Evolutionary conservation across 2,113 vertebrate genomes (phyloP), one percentile per base, ranked within the genome.

Genomic region (Brachyhypopomus gauderio): DNA sequence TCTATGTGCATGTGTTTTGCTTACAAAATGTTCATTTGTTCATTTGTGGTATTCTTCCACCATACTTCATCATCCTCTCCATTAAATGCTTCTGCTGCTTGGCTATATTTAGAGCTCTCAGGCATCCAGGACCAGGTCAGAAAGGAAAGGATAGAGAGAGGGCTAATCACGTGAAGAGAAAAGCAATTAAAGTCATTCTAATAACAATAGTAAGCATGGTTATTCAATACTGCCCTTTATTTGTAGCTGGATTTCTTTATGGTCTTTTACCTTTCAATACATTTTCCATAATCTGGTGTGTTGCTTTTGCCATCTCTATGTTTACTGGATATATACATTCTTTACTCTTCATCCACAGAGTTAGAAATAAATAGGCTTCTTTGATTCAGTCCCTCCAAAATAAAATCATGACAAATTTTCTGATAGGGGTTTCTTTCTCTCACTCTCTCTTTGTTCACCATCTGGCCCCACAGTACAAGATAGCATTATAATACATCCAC

Each of bases 41-140:
- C 5, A 30, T 38, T 34, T 80, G 58, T 60, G 30, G 80, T 9
- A 20, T 62, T 27, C 19, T 84, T 19, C 16, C 74, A 52, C 56
- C 71, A 30, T 84, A 63, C 5, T 30, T 7, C 0, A 0, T 72
- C 48, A 45, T 80, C 20, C 58, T 84, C 14, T 80, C 1, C 11
- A 45, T 80, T 19, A 62, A 80, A 27, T 19, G 80, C 59, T 80
- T 84, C 23, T 84, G 71, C 72, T 84, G 77, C 22, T 0, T 80
- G 6, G 5, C 72, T 27, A 67, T 76, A 60, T 56, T 79, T 38
- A 71, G 58, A 62, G 72, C 66, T 56, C 73, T 84, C 22, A 75
- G 69, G 55, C 22, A 48, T 8, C 72, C 76, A 56, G 64, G 23
- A 30, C 78, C 78, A 63, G n/a, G n/a, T n/a, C n/a, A n/a, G n/a